Base-by-base conservation (phyloP, 2,888 invertebrate species). In the Trichogramma dendrolimi region DNA sequence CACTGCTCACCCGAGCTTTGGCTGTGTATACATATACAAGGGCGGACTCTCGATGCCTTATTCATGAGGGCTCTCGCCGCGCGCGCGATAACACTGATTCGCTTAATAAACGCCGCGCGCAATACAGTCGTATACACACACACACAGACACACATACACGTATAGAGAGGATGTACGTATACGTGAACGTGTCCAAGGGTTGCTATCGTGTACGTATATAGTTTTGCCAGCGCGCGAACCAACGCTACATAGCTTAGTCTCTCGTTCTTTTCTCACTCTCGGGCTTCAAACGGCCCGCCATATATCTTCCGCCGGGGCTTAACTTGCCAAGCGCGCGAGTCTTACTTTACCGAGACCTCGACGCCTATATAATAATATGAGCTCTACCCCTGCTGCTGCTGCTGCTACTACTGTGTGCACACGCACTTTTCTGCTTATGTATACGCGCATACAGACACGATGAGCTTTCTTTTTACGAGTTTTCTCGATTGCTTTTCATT, bases 41-140 rank as follows among this genome's bases (percentile, higher is more conserved):
- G 68, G 67, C 67, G 61, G 74, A 73, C 76, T 77, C 76, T 76
- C 77, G 73, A 78, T 78, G 77, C 75, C 75, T 78, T 78, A 78
- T 77, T 78, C 78, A 78, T 78, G 77, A 78, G 74, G 70, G 72
- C 73, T 73, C 76, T 74, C 74, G 71, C 75, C 75, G 71, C 27
- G 27, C 27, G 27, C 27, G 27, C 75, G 77, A 77, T 77, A 78
- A 77, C 76, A 74, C 75, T 78, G 77, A 78, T 78, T 78, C 78
- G 73, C 76, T 78, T 78, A 78, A 78, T 78, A 78, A 78, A 78
- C 77, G 77, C 74, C 62, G 69, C 67, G 27, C 27, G 27, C 27
- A 27, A 27, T 27, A 27, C 27, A 27, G 27, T 27, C 27, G 27
- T 27, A 2, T 27, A 27, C 27, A 27, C 27, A 27, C 2, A 27